Base-by-base conservation (phyloP, 2,113 vertebrate species). In the Rattus rattus region DNA sequence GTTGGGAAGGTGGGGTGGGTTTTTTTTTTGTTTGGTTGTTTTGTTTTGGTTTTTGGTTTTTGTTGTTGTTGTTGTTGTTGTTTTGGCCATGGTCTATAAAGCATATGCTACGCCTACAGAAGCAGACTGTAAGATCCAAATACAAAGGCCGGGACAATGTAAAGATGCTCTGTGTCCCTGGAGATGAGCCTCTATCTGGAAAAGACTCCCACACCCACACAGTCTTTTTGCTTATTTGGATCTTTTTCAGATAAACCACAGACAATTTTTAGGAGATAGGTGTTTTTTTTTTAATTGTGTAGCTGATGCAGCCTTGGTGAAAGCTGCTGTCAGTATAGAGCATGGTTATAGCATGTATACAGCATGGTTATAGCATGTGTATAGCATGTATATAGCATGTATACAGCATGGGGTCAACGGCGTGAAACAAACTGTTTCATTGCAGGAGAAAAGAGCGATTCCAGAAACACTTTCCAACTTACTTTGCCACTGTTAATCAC, bases 401-500 rank as follows among this genome's bases (percentile, higher is more conserved):
- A 1, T 81, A 30, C 28, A 88, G 80, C 54, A 76, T 3, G 81
- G 10, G 24, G 54, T 85, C 69, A 94, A 61, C 72, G 94, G 96
- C 93, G 10, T 84, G 39, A 94, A 86, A 61, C 30, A 61, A 26
- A 75, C 4, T 20, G 28, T 79, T 94, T 86, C 26, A 85, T 79
- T 80, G 85, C 67, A 52, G 88, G 39, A 69, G 63, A 94, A 96
- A 97, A 94, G 65, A 96, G 70, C 80, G 67, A 93, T 93, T 97
- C 97, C 90, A 77, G n/a, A 96, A 96, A 96, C 39, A 47, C 90
- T 93, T 96, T 96, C 96, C 96, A 96, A 98, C 98, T 97, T 97
- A 97, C 98, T 96, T 97, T 92, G 95, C 95, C 97, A 97, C 4
- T 92, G 97, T 97, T 96, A 97, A 94, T 96, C 98, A 96, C 89